phyloP scores from a whole-genome alignment of 2,113 vertebrate species.

The Myiopsitta monachus region DNA sequence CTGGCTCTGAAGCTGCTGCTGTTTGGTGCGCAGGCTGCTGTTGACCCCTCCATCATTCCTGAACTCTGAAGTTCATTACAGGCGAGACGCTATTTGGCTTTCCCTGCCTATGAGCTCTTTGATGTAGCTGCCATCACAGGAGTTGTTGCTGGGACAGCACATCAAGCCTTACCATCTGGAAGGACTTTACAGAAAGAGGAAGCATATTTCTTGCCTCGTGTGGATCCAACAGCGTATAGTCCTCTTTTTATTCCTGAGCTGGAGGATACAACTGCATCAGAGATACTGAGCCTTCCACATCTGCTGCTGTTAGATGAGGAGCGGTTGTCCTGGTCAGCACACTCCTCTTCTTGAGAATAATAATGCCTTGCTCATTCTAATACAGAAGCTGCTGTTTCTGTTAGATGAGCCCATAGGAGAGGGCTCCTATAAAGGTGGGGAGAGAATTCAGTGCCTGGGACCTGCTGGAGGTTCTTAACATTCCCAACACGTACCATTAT shows the following conservation, averaged over 20 bases:
- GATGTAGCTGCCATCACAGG: constrained; percentile 31
- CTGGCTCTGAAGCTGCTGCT: neutral
- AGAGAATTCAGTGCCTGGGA: neutral
- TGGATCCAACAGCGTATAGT: neutral
- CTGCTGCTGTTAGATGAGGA: neutral
- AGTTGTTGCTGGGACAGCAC: constrained; percentile 24
- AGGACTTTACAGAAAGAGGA: constrained; percentile 17
- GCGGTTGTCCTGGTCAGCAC: neutral
- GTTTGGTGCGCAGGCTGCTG: neutral
- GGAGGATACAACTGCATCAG: neutral
- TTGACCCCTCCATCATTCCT: neutral
- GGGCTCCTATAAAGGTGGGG: neutral
- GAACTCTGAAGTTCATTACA: constrained; percentile 23
- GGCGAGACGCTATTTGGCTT: neutral
- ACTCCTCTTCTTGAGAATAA: neutral
- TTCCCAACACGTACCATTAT: accelerated
- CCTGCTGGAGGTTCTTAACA: neutral
- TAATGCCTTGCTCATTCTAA: neutral
- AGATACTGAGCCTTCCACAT: neutral
- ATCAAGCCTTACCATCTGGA: constrained; percentile 42
- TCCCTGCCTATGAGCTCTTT: neutral
- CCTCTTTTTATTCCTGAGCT: neutral
- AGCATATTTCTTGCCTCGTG: constrained; percentile 27
- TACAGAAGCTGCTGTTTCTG: neutral
- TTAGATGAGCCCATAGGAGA: neutral